A percentile compares a stretch with the other conserved stretches of the same genome.
Evolutionary conservation across 1,140 invertebrate species (phyloP).

Genomic region (Drosophila mauritiana): DNA sequence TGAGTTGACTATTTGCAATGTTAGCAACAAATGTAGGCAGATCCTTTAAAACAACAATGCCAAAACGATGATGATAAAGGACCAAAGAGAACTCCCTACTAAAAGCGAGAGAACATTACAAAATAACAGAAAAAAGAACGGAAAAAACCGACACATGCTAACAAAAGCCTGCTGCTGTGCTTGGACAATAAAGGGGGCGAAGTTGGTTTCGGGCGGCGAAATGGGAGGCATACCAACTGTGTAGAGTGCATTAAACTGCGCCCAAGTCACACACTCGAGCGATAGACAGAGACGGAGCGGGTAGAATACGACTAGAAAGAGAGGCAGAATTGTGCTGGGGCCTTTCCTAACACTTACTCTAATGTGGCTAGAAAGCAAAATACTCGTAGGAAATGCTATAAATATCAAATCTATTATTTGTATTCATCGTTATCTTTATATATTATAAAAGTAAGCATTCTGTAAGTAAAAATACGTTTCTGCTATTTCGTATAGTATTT

Average conservation of each 20-base stretch:
- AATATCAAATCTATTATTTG: no score
- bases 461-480: no score
- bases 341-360: neutral
- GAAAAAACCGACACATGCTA: slow-evolving; percentile 54
- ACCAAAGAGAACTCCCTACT: slow-evolving; percentile 19
- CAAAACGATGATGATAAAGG: slow-evolving; percentile 43
- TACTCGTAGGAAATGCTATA: neutral
- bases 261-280: slow-evolving; percentile 30
- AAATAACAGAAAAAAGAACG: slow-evolving; percentile 9
- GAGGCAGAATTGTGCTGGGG: neutral
- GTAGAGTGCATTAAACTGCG: slow-evolving; percentile 74
- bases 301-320: slow-evolving; percentile 6
- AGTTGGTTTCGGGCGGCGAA: neutral
- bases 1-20: slow-evolving; percentile 55
- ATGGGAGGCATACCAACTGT: slow-evolving; percentile 34
- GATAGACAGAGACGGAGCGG: neutral
- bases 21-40: slow-evolving; percentile 32
- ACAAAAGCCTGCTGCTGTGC: slow-evolving; percentile 53
- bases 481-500: no score
- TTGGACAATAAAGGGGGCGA: slow-evolving; percentile 4
- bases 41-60: slow-evolving; percentile 32
- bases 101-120: slow-evolving; percentile 7
- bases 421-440: no score
- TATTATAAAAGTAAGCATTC: no score
- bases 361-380: neutral